Base-by-base conservation (phyloP, 2,113 vertebrate genomes). In the Tiliqua scincoides region DNA sequence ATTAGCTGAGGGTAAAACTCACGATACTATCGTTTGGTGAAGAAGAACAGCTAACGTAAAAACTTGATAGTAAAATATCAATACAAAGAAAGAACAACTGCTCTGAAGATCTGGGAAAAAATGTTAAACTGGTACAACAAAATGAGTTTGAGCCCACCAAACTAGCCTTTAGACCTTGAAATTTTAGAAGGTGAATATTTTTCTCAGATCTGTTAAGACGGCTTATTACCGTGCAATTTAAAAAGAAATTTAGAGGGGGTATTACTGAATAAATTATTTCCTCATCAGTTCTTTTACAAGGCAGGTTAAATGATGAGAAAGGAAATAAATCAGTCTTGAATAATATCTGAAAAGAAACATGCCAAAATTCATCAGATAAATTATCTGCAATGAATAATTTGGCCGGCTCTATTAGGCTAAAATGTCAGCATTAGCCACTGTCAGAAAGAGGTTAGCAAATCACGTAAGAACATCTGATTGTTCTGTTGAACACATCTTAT, bases 271-370 rank as follows among this genome's bases (percentile, higher is more conserved):
- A 87, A 90, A 80, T 86, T 75, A 82, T 52, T 85, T 71, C 52
- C 54, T 72, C 57, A 54, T 88, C 86, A 84, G 40, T 63, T 76
- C 85, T 80, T 70, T 87, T 4, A 52, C 35, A 67, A 82, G 90
- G 8, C 75, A 82, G 48, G 65, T 86, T 87, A 87, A 80, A 83
- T 86, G 57, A 79, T 14, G 32, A 15, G 79, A 71, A 82, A 32
- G 17, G 17, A 15, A 37, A 65, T 62, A 40, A 43, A 81, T 4
- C 71, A 73, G 6, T 35, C 84, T 79, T 48, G 85, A 91, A 40
- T 59, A 75, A 88, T 84, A 83, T 85, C 52, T 82, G 86, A 72
- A 87, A 84, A 87, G 78, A 59, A 89, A 91, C 89, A 88, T 79
- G 63, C 81, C 83, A 91, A 61, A 37, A 75, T 68, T 70, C 52